These are phyloP conservation scores for Epicauta chinensis DNA, from an alignment of 1,140 invertebrate genomes.

Conservation along the genomic window DNA sequence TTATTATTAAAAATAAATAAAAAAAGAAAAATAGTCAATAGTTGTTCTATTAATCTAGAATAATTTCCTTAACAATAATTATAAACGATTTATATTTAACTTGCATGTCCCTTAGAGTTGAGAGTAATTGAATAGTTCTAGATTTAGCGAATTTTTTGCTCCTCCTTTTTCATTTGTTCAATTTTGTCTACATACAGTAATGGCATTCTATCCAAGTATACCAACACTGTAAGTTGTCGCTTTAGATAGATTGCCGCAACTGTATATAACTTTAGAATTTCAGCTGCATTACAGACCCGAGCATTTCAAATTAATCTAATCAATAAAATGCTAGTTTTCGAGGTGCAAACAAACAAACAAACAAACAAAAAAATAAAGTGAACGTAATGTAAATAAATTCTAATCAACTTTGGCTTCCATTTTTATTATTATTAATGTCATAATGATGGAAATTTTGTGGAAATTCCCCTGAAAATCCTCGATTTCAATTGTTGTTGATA, in stretches of 20 bases:
- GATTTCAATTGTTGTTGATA: slow-evolving; percentile 34
- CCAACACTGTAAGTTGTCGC: too few species aligned
- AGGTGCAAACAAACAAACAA: too few species aligned
- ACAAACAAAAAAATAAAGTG: too few species aligned
- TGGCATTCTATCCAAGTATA: too few species aligned
- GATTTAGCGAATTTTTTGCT: slow-evolving; percentile 35
- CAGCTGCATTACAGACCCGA: slow-evolving; percentile 3
- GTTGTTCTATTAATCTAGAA: slow-evolving; percentile 37
- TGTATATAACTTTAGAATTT: background rate
- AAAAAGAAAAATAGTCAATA: slow-evolving; percentile 39
- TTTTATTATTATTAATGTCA: slow-evolving; percentile 23
- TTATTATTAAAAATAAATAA: slow-evolving; percentile 37
- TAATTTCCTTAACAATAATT: slow-evolving; percentile 39
- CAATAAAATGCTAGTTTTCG: too few species aligned
- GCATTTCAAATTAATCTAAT: background rate
- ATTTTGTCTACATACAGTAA: too few species aligned
- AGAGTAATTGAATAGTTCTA: slow-evolving; percentile 26
- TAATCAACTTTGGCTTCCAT: slow-evolving; percentile 37
- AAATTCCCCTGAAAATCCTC: too few species aligned
- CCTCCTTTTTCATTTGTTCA: slow-evolving; percentile 8
- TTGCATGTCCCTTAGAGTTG: slow-evolving; percentile 34
- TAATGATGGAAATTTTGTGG: too few species aligned
- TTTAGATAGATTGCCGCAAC: too few species aligned
- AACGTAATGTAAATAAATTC: slow-evolving; percentile 21
- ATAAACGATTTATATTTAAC: slow-evolving; percentile 28